A percentile compares a stretch with the other conserved stretches of the same genome.
phyloP scores from a whole-genome alignment of 2,113 vertebrate species.

The Hiodon alosoides region DNA sequence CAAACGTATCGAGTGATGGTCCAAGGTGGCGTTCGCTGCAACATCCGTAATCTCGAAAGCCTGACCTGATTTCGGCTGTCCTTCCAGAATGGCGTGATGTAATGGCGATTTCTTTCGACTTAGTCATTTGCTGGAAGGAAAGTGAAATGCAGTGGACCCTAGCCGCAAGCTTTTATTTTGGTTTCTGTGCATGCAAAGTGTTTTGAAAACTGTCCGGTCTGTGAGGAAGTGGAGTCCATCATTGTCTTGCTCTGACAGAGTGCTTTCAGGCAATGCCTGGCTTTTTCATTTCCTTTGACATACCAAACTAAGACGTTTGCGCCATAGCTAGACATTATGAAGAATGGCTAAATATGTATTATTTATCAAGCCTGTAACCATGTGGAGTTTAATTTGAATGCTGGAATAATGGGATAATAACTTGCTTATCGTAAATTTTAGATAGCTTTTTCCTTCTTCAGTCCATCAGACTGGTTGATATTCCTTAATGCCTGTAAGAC shows the following conservation, averaged over 20 bases:
- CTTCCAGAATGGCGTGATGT: background rate
- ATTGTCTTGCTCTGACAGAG: slow-evolving; percentile 11
- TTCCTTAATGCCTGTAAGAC: too few species aligned
- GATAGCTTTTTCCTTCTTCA: too few species aligned
- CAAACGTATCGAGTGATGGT: background rate
- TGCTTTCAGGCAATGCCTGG: slow-evolving; percentile 21
- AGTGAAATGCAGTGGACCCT: slow-evolving; percentile 1
- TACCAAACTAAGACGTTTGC: background rate
- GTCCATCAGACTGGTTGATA: too few species aligned
- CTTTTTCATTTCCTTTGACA: slow-evolving; percentile 19
- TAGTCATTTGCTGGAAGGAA: slow-evolving; percentile 7
- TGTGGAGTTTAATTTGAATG: slow-evolving; percentile 1
- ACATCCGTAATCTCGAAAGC: background rate
- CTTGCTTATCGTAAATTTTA: too few species aligned
- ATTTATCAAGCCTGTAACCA: slow-evolving; percentile 10
- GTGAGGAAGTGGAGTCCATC: slow-evolving; percentile 9
- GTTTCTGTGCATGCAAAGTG: background rate
- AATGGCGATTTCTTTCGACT: background rate
- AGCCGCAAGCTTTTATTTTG: slow-evolving; percentile 2
- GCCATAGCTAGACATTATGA: background rate
- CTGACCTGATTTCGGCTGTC: background rate
- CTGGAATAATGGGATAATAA: too few species aligned
- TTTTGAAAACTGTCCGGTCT: slow-evolving; percentile 11
- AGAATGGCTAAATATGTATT: background rate
- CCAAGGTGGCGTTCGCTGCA: background rate